Evolutionary conservation across 2,113 vertebrate genomes (phyloP).

Genomic region (Mesocricetus auratus): DNA sequence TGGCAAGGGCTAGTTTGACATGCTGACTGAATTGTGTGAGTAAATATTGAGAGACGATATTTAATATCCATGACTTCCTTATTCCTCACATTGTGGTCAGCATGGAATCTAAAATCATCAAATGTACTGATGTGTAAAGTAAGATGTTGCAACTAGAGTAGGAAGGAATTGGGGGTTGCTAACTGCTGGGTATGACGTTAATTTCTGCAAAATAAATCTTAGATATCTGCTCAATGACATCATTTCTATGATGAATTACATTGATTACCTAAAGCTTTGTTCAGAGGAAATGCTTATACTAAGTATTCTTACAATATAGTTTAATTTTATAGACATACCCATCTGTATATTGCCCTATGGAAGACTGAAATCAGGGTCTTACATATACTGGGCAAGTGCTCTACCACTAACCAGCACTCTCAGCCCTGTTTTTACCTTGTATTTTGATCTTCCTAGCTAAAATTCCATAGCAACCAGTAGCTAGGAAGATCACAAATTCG

Average conservation of each 20-base stretch:
- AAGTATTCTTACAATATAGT: not conserved
- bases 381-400: too few species aligned
- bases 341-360: not conserved
- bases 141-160: not conserved
- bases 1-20: not conserved
- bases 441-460: not conserved
- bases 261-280: not conserved
- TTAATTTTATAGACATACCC: not conserved
- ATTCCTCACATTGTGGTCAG: not conserved
- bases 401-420: too few species aligned
- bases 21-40: not conserved
- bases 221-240: not conserved
- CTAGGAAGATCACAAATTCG: too few species aligned
- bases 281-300: not conserved
- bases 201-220: not conserved
- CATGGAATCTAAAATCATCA: not conserved
- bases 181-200: too few species aligned
- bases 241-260: not conserved
- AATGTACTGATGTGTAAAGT: not conserved
- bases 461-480: not conserved
- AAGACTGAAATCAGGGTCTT: not conserved
- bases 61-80: not conserved
- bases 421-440: not conserved
- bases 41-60: not conserved
- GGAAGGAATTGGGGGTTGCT: not conserved